Evolutionary conservation across 2,113 vertebrate genomes (phyloP), one percentile per base, ranked within the genome.

Genomic region (Corythaeola cristata): DNA sequence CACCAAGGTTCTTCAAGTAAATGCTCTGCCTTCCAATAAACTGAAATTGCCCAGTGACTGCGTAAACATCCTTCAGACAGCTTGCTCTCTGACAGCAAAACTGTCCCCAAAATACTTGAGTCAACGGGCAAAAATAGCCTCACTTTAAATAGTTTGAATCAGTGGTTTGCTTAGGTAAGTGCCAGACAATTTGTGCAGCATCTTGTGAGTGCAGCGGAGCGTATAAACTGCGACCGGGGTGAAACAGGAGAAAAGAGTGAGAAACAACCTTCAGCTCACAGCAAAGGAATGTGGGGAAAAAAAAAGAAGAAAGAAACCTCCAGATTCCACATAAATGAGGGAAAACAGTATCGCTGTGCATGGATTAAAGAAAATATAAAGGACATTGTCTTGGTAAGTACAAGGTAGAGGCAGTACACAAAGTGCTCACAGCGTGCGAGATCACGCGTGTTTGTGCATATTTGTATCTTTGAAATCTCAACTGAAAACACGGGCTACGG

Each of bases 1-100:
- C 56, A 10, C 89, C 49, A 16, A 11, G 33, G 56, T 35, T 28
- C 89, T 98, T 97, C 97, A 90, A 89, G 97, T 97, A 98, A 98
- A 97, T 47, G 88, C 82, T 83, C 30, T 85, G 88, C 78, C 88
- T 98, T 97, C 97, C 96, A 96, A 97, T 95, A 97, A 98, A 96
- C 93, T 87, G 93, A 97, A 95, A 97, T 85, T 15, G 39, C 55
- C 84, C 3, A 16, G 11, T n/a, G 60, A 53, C 66, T n/a, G 75
- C 39, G 90, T 58, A 53, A 97, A 78, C 94, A 95, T 80, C 95
- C 82, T 93, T 91, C 78, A 81, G 39, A 8, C 4, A 63, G 37
- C 13, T 18, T 28, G 52, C 39, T 79, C 59, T 18, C 45, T 52
- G 22, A 12, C 89, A 50, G 84, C 91, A 84, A 78, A 93, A 33